A percentile compares a stretch with the other conserved stretches of the same genome.
These are phyloP conservation scores for Cynaeus angustus DNA, from an alignment of 2,888 invertebrate species.

Conservation along the genomic window DNA sequence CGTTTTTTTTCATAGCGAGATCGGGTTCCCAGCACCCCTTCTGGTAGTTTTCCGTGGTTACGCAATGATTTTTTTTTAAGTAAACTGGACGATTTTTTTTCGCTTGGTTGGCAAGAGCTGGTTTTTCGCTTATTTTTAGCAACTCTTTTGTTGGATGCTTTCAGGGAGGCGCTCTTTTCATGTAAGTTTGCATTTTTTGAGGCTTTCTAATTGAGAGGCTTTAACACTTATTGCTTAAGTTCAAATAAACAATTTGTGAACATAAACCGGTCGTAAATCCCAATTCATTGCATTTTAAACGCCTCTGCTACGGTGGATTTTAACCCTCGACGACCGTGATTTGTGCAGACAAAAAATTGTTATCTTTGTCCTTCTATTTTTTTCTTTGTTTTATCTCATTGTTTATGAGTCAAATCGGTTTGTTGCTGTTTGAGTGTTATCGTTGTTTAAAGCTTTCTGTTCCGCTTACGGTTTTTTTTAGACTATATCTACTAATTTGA, in stretches of 20 bases:
- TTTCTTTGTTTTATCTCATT: not conserved
- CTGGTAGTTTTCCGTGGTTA: constrained; percentile 15
- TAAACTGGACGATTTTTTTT: constrained; percentile 15
- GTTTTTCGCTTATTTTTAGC: constrained; percentile 33
- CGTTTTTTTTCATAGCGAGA: no score
- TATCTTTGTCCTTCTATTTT: constrained; percentile 16
- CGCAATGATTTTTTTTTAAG: constrained; percentile 24
- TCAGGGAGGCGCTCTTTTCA: constrained; percentile 14
- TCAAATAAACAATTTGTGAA: constrained; percentile 41
- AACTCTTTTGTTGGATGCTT: constrained; percentile 33
- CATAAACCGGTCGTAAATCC: constrained; percentile 39
- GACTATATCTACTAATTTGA: no score
- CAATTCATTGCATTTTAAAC: constrained; percentile 36
- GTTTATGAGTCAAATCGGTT: constrained; percentile 10
- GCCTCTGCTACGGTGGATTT: constrained; percentile 1
- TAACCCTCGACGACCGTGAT: constrained; percentile 3
- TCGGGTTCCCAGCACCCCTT: not conserved
- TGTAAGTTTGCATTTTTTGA: constrained; percentile 32
- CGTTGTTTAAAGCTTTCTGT: not conserved
- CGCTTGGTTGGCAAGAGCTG: constrained; percentile 16
- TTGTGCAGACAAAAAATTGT: constrained; percentile 1
- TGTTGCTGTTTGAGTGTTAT: not conserved
- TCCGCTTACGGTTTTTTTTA: constrained; percentile 7
- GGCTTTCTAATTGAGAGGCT: constrained; percentile 32
- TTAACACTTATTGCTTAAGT: constrained; percentile 26